These are phyloP conservation scores for Zapornia atra DNA, from an alignment of 2,113 vertebrate genomes.

Conservation along the genomic window DNA sequence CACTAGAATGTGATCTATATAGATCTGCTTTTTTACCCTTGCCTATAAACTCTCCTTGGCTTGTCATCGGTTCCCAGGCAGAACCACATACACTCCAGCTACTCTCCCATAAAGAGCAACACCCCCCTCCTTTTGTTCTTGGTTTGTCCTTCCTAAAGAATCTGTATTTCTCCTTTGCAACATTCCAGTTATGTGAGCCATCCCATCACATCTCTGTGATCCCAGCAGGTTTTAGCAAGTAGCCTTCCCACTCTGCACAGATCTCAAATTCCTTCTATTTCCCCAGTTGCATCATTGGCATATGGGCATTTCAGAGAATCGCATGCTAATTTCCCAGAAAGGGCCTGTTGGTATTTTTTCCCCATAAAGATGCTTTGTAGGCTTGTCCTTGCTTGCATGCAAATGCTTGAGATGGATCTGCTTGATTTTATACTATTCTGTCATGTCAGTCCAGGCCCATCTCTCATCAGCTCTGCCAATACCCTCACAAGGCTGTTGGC, in stretches of 20 bases:
- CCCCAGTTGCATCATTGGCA: rapidly evolving
- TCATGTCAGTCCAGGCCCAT: neutral
- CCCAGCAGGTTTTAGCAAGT: neutral
- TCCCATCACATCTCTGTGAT: neutral
- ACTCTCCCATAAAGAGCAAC: neutral
- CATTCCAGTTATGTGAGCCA: rapidly evolving
- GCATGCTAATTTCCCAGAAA: neutral
- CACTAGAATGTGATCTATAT: neutral
- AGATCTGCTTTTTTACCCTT: neutral
- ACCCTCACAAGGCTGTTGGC: neutral
- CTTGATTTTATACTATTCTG: neutral
- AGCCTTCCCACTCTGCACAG: neutral
- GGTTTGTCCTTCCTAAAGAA: neutral
- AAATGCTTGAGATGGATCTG: neutral
- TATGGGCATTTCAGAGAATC: neutral
- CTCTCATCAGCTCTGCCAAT: neutral
- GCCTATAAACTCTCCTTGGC: neutral
- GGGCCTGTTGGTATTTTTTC: neutral
- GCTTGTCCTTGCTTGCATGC: neutral
- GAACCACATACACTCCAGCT: neutral
- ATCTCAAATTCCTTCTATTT: neutral
- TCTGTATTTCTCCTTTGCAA: neutral
- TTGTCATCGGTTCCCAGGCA: neutral
- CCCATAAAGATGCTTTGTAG: neutral
- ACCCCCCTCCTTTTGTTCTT: neutral